These are phyloP conservation scores for Hybos culiciformis DNA, from an alignment of 2,888 invertebrate species.

Conservation along the genomic window DNA sequence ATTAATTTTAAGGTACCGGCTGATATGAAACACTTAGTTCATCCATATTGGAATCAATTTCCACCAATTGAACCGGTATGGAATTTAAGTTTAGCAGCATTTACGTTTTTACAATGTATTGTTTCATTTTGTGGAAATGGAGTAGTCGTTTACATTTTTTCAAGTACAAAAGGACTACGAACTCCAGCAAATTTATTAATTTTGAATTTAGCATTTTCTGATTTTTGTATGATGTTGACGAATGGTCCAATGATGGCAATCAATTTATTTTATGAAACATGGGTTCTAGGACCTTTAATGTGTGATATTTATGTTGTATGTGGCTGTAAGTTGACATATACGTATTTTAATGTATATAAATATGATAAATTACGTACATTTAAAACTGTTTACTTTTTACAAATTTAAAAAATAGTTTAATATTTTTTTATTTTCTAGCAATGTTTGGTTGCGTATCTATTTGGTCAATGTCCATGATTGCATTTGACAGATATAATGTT, in stretches of 20 bases:
- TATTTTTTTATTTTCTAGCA: no score
- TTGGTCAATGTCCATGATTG: slow-evolving; percentile 87
- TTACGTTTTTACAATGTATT: slow-evolving; percentile 58
- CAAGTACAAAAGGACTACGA: slow-evolving; percentile 42
- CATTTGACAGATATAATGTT: slow-evolving; percentile 85
- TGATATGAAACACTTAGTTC: slow-evolving; percentile 52
- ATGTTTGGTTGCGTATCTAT: slow-evolving; percentile 82
- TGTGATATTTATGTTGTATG: slow-evolving; percentile 78
- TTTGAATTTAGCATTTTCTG: slow-evolving; percentile 82
- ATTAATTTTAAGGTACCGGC: slow-evolving; percentile 36
- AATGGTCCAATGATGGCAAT: slow-evolving; percentile 36
- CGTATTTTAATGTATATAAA: no score
- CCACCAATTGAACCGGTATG: slow-evolving; percentile 80
- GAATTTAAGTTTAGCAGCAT: slow-evolving; percentile 68
- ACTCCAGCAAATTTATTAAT: slow-evolving; percentile 86
- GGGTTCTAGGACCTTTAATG: slow-evolving; percentile 48
- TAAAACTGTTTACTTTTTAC: no score
- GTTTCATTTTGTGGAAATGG: slow-evolving; percentile 34
- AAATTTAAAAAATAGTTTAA: no score
- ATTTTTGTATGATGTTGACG: slow-evolving; percentile 75
- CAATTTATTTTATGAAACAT: slow-evolving; percentile 31
- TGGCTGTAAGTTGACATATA: no score
- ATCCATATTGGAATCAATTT: slow-evolving; percentile 74
- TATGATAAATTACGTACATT: no score
- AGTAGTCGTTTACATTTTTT: slow-evolving; percentile 33